Conservation (phyloP, 2,797 vertebrate genomes). For the Liparis tanakae region DNA sequence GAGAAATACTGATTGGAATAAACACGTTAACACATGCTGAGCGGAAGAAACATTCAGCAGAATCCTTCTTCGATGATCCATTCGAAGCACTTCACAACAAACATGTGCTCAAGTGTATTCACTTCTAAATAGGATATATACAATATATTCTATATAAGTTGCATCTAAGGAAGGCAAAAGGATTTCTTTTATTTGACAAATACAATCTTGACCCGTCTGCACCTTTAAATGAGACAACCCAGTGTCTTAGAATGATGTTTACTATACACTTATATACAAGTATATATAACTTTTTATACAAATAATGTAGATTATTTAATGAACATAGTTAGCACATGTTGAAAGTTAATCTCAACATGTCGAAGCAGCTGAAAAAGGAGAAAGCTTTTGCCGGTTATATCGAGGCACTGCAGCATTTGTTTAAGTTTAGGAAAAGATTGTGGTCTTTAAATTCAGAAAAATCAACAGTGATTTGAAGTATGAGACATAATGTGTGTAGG, state of each 20-base stretch:
- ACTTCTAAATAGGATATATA: background rate
- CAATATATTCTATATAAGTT: background rate
- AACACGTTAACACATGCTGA: slow-evolving; percentile 4
- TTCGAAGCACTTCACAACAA: background rate
- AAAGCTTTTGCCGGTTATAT: background rate
- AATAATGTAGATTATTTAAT: background rate
- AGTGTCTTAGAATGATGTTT: background rate
- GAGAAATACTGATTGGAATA: slow-evolving; percentile 12
- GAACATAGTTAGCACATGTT: too few relatives aligned
- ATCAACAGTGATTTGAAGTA: background rate
- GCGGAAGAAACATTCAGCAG: background rate
- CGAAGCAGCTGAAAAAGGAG: background rate
- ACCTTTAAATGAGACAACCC: background rate
- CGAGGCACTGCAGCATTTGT: background rate
- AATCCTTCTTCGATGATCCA: background rate
- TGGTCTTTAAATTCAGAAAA: background rate
- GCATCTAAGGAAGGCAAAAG: background rate
- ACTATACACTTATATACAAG: background rate
- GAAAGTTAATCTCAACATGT: background rate
- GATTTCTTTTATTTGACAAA: background rate
- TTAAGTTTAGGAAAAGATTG: background rate
- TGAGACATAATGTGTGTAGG: background rate
- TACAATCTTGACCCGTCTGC: background rate
- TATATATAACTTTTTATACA: too few relatives aligned
- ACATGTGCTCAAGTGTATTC: background rate